Evolutionary conservation across 2,113 vertebrate genomes (phyloP), one percentile per base, ranked within the genome.

Genomic region (Grallaria varia): DNA sequence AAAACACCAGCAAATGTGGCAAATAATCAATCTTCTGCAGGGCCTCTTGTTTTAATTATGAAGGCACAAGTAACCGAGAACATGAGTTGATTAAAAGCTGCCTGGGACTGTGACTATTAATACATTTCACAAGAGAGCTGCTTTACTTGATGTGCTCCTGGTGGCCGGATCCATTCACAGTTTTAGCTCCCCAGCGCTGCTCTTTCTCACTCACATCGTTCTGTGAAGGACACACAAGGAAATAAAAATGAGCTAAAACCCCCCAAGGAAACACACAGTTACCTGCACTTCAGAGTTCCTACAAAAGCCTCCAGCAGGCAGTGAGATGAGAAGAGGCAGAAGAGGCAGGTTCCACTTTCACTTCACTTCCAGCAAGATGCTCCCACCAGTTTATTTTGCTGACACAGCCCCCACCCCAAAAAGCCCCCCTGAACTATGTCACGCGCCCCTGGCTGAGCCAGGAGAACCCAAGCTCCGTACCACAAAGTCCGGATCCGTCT

Each of bases 401-500:
- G 35, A 27, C 9, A 18, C 0, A 3, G 31, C 6, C 30, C 62
- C 66, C 11, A 1, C 3, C 42, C 77, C 1, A 4, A 52, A 33
- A 40, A 66, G 64, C 2, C 24, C 17, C 67, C 39, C 45, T 64
- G 30, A 42, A 33, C 0, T n/a, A 0, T 1, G 7, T 20, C 39
- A 76, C 1, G 3, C 2, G 1, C 10, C 45, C 28, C 28, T 37
- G 47, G 39, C 22, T 10, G 8, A 69, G 47, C 11, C 20, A 21
- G 20, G 0, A 10, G 23, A 87, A 8, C 49, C 14, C 52, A 7
- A 11, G 67, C 60, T 58, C 47, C 96, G 3, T 96, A 99, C 99
- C 99, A 99, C 99, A 84, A 99, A 99, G 92, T 99, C 99, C 0
- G 99, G 99, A 96, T 99, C 99, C 0, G 99, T 99, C 96, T 99